Base-by-base conservation (phyloP, 2,888 invertebrate genomes). In the Caenorhabditis doughertyi region DNA sequence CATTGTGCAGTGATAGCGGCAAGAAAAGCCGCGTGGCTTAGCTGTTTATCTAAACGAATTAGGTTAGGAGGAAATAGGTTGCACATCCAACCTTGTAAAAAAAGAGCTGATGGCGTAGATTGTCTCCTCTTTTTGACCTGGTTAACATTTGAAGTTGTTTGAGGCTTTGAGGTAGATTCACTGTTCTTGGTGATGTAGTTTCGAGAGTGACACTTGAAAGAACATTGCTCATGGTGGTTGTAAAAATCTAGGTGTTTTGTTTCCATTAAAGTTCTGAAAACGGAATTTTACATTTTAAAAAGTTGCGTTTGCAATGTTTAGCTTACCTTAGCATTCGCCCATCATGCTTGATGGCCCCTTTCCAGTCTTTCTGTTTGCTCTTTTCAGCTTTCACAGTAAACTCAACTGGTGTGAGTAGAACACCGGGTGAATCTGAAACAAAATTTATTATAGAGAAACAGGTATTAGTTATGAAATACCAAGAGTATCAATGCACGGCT, bases 361-460 rank as follows among this genome's bases (percentile, higher is more conserved):
- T 79, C 79, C 79, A 79, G 29, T 79, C 79, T 51, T 79, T 79
- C n/a, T 79, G 79, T 9, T 53, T 53, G 23, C 47, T 55, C 29
- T 79, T 79, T 11, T 47, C 62, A 2, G 72, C 79, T 35, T 32
- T 67, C 7, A 72, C 29, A n/a, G 79, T 79, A 42, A 71, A 79
- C 3, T 79, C 79, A 13, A 67, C 53, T 1, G 79, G 79, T 0
- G 79, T 58, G 8, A 79, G 9, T 21, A 79, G 4, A 32, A 9
- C 4, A 32, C 9, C 9, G 32, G 32, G 4, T 32, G 9, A 9
- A 7, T 32, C 32, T 32, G 32, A 32, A 9, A 32, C 4, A 9
- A 32, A 32, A 32, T 32, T 9, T 32, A 9, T 7, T 4, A 9
- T 9, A 7, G 32, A 32, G 9, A 32, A 32, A 32, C 4, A 9